Evolutionary conservation across 2,113 vertebrate species (phyloP), one percentile per base, ranked within the genome.

Genomic region (Coturnix japonica): DNA sequence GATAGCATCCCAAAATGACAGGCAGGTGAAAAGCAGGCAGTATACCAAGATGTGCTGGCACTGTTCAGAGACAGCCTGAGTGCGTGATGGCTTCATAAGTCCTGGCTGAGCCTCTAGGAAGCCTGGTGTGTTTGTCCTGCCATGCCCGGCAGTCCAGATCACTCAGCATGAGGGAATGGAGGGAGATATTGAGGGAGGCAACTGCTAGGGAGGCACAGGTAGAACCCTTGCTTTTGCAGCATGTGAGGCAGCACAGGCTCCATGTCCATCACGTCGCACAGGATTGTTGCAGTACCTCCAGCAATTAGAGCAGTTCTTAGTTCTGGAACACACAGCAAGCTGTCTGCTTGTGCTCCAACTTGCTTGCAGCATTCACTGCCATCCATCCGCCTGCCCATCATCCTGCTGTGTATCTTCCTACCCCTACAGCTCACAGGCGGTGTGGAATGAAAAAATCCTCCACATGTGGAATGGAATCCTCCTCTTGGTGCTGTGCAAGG

Each of bases 1-100:
- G 18, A 57, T 0, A 72, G 66, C 77, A 72, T 84, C 80, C 77
- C 44, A 66, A 91, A 81, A 17, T 37, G 87, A 53, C 87, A 46
- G 16, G 91, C 54, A 72, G 88, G 92, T 91, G 88, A 81, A 67
- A 60, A 73, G 73, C 75, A 16, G 87, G 70, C 57, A 5, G 39
- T 2, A 33, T 65, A 76, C 54, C 35, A 31, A 71, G 56, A 69
- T 11, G 0, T 67, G 70, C 90, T 95, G 95, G 85, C 82, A 31
- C 10, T 26, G 56, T 25, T 61, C 2, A 2, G 57, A 91, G 73
- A 59, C 77, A 94, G 93, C 88, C 85, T 54, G 79, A 41, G 81
- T 11, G 0, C 67, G 61, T 83, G 85, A 90, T 7, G 17, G 85
- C 93, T 94, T 85, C 90, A 35, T 67, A 83, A 90, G 64, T 86